phyloP scores from a whole-genome alignment of 2,888 invertebrate genomes.

The Diaperis boleti region DNA sequence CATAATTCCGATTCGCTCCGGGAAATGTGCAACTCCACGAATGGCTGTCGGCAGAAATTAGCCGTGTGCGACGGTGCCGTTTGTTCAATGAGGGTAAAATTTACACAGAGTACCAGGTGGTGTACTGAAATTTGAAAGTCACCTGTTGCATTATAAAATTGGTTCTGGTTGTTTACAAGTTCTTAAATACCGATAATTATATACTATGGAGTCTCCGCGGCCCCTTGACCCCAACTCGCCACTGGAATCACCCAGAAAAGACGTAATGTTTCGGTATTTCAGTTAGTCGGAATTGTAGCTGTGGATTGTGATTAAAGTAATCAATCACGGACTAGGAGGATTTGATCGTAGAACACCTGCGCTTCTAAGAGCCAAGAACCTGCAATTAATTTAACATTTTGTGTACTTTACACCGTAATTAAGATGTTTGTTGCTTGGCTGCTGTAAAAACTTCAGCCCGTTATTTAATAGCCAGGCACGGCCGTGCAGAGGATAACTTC shows the following conservation, averaged over 20 bases:
- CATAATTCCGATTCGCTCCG: conserved; percentile 32
- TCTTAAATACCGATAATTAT: too few relatives aligned
- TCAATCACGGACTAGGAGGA: conserved; percentile 29
- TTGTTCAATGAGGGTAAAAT: conserved; percentile 14
- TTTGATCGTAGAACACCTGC: conserved; percentile 33
- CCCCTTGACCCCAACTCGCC: too few relatives aligned
- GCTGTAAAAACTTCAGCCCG: conserved; percentile 18
- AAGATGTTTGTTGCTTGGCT: conserved; percentile 24
- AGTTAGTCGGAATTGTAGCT: conserved; percentile 4
- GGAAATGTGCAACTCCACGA: neutral
- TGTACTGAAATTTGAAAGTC: too few relatives aligned
- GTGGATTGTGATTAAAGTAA: conserved; percentile 21
- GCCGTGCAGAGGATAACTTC: neutral
- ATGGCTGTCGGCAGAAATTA: conserved; percentile 23
- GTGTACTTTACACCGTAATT: conserved; percentile 35
- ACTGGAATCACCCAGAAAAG: too few relatives aligned
- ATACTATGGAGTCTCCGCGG: too few relatives aligned
- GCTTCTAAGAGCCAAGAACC: conserved; percentile 11
- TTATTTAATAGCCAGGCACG: neutral
- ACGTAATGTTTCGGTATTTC: conserved; percentile 8
- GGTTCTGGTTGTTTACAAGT: too few relatives aligned
- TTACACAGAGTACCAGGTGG: neutral
- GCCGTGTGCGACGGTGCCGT: conserved; percentile 13
- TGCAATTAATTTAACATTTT: conserved; percentile 36
- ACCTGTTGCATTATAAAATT: too few relatives aligned